Conservation (phyloP, 2,113 vertebrate genomes). For the Pontoporia blainvillei region DNA sequence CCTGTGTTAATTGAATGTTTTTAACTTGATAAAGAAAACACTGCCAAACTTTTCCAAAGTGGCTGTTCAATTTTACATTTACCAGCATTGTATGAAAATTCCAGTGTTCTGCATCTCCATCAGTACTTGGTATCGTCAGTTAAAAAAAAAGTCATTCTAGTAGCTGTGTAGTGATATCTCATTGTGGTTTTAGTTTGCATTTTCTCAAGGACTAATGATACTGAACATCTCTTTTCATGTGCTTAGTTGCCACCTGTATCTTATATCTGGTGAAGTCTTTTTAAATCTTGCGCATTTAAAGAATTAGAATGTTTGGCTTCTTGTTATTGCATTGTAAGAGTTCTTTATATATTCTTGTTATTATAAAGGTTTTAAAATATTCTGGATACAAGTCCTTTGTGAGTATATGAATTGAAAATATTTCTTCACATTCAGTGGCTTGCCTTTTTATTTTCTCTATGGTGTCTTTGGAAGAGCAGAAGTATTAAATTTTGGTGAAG, state of each 20-base stretch:
- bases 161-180: neutral
- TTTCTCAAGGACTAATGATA: neutral
- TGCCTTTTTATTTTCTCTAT: neutral
- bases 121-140: neutral
- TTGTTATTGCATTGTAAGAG: neutral
- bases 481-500: constrained; percentile 21
- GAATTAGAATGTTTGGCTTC: neutral
- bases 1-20: neutral
- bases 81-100: neutral
- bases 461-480: constrained; percentile 11
- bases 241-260: neutral
- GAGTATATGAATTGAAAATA: neutral
- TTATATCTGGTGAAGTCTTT: neutral
- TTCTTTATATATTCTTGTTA: neutral
- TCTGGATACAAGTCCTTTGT: neutral
- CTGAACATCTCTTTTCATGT: neutral
- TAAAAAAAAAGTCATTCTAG: neutral
- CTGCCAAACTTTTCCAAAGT: neutral
- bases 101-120: neutral
- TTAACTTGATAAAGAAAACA: neutral
- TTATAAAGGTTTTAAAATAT: neutral
- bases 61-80: neutral
- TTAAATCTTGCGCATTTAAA: neutral
- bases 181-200: neutral
- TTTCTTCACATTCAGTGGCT: neutral